Evolutionary conservation across 1,140 invertebrate genomes (phyloP).

Genomic region (Stenopsyche tienmushanensis): DNA sequence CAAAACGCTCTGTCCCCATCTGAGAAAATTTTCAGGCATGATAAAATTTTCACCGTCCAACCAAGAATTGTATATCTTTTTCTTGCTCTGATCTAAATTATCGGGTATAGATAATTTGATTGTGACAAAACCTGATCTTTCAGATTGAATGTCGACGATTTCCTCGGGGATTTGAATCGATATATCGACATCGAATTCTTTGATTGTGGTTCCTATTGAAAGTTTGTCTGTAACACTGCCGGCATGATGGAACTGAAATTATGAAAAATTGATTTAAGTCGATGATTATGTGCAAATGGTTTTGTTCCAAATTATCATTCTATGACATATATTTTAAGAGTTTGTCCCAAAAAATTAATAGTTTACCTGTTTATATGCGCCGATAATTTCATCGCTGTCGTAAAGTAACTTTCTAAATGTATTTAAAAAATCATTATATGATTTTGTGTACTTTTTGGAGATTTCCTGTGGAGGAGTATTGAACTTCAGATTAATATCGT

Average conservation of each 20-base stretch:
- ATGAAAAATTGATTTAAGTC: no score
- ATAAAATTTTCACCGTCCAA: background rate
- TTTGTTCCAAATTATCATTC: background rate
- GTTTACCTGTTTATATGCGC: background rate
- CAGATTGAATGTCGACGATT: background rate
- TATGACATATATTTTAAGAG: background rate
- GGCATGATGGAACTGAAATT: background rate
- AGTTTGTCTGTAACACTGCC: background rate
- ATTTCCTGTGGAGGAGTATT: no score
- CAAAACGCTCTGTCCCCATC: background rate
- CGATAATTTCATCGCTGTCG: background rate
- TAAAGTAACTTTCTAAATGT: background rate
- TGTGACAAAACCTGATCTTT: background rate
- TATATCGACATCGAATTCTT: constrained; percentile 1
- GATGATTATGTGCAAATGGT: no score
- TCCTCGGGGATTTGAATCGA: background rate
- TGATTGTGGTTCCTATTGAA: background rate
- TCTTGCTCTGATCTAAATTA: background rate
- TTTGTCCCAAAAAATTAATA: background rate
- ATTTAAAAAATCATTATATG: constrained; percentile 1
- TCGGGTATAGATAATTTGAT: background rate
- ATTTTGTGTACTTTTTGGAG: no score
- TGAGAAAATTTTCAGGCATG: background rate
- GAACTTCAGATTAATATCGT: no score
- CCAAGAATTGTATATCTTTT: background rate